These are phyloP conservation scores for Brachyistius frenatus DNA, from an alignment of 2,113 vertebrate species.

Conservation along the genomic window DNA sequence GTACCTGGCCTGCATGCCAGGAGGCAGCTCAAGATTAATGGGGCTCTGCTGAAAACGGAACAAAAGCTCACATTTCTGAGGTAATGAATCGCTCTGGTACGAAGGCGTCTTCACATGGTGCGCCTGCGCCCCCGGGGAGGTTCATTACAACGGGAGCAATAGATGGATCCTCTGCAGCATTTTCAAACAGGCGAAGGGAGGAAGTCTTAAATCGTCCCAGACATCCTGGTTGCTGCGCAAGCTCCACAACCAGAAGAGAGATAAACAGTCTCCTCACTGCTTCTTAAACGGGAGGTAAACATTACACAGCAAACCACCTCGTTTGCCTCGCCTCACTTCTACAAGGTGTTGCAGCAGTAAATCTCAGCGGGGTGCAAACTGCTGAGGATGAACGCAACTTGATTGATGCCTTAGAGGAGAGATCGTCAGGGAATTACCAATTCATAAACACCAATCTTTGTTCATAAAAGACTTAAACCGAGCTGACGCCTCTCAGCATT, in stretches of 20 bases:
- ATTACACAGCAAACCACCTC: slow-evolving; percentile 34
- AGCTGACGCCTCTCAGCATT: slow-evolving; percentile 38
- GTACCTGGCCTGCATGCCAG: slow-evolving; percentile 75
- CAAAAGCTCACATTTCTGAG: slow-evolving; percentile 78
- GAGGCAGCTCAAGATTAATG: slow-evolving; percentile 77
- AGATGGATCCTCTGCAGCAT: slow-evolving; percentile 65
- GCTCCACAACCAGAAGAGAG: slow-evolving; percentile 49
- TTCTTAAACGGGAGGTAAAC: slow-evolving; percentile 55
- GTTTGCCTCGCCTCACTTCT: slow-evolving; percentile 36
- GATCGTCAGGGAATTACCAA: neutral
- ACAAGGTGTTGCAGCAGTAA: slow-evolving; percentile 40
- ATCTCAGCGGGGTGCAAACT: neutral
- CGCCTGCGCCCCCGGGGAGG: slow-evolving; percentile 48
- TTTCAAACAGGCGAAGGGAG: slow-evolving; percentile 57
- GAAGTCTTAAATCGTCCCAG: slow-evolving; percentile 74
- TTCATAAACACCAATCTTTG: neutral
- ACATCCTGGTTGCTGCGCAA: slow-evolving; percentile 62
- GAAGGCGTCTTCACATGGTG: slow-evolving; percentile 66
- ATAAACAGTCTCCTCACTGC: slow-evolving; percentile 61
- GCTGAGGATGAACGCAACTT: neutral
- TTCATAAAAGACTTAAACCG: slow-evolving; percentile 13
- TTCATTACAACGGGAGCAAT: slow-evolving; percentile 63
- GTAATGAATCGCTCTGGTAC: slow-evolving; percentile 77
- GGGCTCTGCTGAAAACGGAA: slow-evolving; percentile 74
- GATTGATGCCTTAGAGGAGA: neutral